Base-by-base conservation (phyloP, 2,797 vertebrate genomes). In the Lemur catta region DNA sequence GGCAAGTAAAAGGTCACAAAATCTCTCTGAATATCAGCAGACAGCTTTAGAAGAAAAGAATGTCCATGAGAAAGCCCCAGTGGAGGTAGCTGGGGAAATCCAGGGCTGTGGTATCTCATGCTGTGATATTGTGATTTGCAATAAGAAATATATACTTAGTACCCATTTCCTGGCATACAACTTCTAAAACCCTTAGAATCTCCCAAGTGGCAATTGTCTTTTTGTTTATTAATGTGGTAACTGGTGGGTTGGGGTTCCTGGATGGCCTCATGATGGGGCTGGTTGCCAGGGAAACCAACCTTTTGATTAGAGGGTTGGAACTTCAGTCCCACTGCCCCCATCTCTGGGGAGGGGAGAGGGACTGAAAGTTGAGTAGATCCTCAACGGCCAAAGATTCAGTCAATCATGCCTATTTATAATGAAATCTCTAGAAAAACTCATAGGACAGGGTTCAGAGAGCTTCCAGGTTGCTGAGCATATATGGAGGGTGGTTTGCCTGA, bases 381-480 rank as follows among this genome's bases (percentile, higher is more conserved):
- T 33, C 63, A 6, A 63, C 13, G 17, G 35, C 15, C 88, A 55
- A n/a, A 57, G 38, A 74, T 33, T 9, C 26, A 46, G 57, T 82
- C 38, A 50, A 8, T 59, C 24, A 63, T 55, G 35, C 1, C 43
- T 55, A 2, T 24, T 41, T 41, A 59, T n/a, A 92, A 74, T 86
- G 22, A 92, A 74, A 50, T 24, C 22, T 82, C 50, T 71, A 88
- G 84, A 50, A 88, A 87, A 92, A 52, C n/a, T 59, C 28, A 69
- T 14, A 74, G 63, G 3, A 55, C 1, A 6, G 33, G 14, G 33
- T 50, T 76, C 74, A 82, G 84, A 81, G 38, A 82, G 22, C 14
- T 67, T 38, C 59, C 20, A 50, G 43, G 20, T 41, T 78, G 33
- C n/a, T n/a, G 7, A 57, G 41, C 30, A 52, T 7, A 22, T 63